A percentile compares a stretch with the other conserved stretches of the same genome.
These are phyloP conservation scores for Zapornia atra DNA, from an alignment of 2,113 vertebrate species.

Conservation along the genomic window DNA sequence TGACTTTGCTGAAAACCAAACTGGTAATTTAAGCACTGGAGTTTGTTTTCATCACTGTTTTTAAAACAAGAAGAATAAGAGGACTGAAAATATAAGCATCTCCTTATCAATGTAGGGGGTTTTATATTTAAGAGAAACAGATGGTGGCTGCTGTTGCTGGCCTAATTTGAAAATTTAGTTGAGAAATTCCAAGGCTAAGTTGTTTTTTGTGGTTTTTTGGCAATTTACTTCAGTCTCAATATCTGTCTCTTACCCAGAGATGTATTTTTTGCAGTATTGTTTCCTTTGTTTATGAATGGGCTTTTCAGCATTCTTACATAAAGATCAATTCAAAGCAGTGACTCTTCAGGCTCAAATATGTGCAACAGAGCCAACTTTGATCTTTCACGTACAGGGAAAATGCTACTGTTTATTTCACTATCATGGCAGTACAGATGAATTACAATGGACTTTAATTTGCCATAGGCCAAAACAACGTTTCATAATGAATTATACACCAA, in stretches of 20 bases:
- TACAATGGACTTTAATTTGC: neutral
- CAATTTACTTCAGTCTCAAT: neutral
- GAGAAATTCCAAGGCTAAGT: neutral
- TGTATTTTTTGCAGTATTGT: neutral
- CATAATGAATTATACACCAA: neutral
- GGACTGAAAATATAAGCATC: neutral
- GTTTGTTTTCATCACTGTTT: neutral
- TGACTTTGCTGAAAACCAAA: neutral
- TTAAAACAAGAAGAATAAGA: neutral
- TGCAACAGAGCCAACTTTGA: neutral
- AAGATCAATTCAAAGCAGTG: neutral
- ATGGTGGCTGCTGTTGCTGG: neutral
- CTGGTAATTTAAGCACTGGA: neutral
- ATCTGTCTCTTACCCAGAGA: neutral
- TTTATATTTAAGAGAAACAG: neutral
- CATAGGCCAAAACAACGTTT: neutral
- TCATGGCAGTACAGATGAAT: neutral
- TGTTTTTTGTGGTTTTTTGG: neutral
- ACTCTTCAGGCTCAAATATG: neutral
- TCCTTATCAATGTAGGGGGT: neutral
- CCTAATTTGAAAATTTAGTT: neutral
- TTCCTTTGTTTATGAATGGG: neutral
- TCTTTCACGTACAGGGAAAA: neutral
- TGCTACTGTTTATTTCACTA: neutral
- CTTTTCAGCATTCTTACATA: neutral